A percentile compares a stretch with the other conserved stretches of the same genome.
Evolutionary conservation across 2,113 vertebrate species (phyloP).

Genomic region (human (Homo sapiens)): GRCh38 chr1:172189001-172189500

Average conservation of each 20-base stretch:
- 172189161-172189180: not conserved
- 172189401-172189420: not conserved
- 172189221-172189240: not conserved
- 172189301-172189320: not conserved
- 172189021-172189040: not conserved
- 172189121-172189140: not conserved
- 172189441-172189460: not conserved
- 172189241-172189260: not conserved
- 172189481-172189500: not conserved
- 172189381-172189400: not conserved
- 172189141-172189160: not conserved
- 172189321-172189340: not conserved
- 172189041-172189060: not conserved
- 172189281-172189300: not conserved
- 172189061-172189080: not conserved
- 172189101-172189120: not conserved
- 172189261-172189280: not conserved
- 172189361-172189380: not conserved
- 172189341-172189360: not conserved
- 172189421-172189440: not conserved
- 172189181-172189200: not conserved
- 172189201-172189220: not conserved
- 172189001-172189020: not conserved
- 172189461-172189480: not conserved
- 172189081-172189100: not conserved